Base-by-base conservation (phyloP, 2,888 invertebrate genomes). In the Polylopha cassiicola region DNA sequence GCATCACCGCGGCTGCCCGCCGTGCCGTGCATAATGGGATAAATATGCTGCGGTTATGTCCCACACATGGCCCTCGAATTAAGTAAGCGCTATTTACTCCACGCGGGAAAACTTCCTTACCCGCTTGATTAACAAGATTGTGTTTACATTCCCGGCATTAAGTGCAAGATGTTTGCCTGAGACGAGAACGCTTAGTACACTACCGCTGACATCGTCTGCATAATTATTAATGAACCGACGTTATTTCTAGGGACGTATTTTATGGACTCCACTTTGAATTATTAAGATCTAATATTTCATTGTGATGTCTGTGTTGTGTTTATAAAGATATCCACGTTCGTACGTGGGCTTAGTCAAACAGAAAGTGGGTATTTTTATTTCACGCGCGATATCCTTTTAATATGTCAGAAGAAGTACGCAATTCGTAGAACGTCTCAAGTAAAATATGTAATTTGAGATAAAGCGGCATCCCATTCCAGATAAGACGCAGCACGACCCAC, bases 371-470 rank as follows among this genome's bases (percentile, higher is more conserved):
- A n/a, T n/a, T n/a, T n/a, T n/a, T n/a, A n/a, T n/a, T n/a, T n/a
- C n/a, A n/a, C n/a, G n/a, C n/a, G n/a, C n/a, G n/a, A 29, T 41
- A 14, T 8, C 29, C 32, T 37, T 32, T 33, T 32, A 37, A 41
- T 29, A 23, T 37, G 33, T 57, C 45, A 53, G 63, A 71, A 74
- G 70, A 73, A 67, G 65, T 64, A 62, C 64, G 64, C 58, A 68
- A 76, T 73, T 72, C 70, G 61, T 62, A 68, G 60, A 74, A 65
- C 67, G 71, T 78, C 73, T 79, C 71, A 75, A 80, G 78, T 82
- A 84, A 84, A 82, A 81, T 82, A 84, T 82, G 80, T 85, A 84
- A 85, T 84, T 84, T 81, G 67, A 82, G 85, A 85, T 85, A 85
- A 85, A 81, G 69, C 72, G 80, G 73, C 77, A 79, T 78, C 75